Conservation (phyloP, 2,113 vertebrate genomes). For the Haplochromis burtoni region DNA sequence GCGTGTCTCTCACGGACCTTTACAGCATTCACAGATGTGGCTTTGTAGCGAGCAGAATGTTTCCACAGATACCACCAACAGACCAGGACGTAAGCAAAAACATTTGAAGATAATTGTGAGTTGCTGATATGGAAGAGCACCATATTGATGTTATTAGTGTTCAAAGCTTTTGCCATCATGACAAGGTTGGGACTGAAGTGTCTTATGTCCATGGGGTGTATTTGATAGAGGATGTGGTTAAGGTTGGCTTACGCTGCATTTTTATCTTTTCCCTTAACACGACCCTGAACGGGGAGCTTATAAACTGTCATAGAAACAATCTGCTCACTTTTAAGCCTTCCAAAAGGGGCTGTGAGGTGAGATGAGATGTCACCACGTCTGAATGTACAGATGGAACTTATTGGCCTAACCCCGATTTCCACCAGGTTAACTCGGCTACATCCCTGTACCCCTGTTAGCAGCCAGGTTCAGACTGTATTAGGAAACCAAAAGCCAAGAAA, state of each 20-base stretch:
- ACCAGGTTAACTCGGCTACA: neutral
- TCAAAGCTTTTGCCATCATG: slow-evolving; percentile 33
- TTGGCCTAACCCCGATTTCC: neutral
- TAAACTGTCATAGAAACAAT: neutral
- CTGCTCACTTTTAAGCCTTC: neutral
- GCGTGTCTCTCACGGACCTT: neutral
- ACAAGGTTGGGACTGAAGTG: neutral
- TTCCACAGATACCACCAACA: slow-evolving; percentile 32
- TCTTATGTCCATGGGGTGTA: neutral
- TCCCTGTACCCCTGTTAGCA: neutral
- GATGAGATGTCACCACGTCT: neutral
- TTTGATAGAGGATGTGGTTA: slow-evolving; percentile 39
- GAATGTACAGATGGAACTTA: neutral
- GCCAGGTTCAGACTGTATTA: slow-evolving; percentile 5
- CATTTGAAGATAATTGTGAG: slow-evolving; percentile 36
- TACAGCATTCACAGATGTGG: slow-evolving; percentile 46
- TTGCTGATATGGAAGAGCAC: slow-evolving; percentile 7
- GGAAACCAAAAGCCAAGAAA: slow-evolving; percentile 22
- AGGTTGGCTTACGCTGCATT: slow-evolving; percentile 4
- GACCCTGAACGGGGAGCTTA: neutral
- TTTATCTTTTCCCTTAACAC: neutral
- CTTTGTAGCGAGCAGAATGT: slow-evolving; percentile 1
- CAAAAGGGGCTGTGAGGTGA: neutral
- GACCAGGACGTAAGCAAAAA: slow-evolving; percentile 15
- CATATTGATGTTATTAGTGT: slow-evolving; percentile 30